Conservation (phyloP, 1,140 invertebrate species). For the Listronotus bonariensis region DNA sequence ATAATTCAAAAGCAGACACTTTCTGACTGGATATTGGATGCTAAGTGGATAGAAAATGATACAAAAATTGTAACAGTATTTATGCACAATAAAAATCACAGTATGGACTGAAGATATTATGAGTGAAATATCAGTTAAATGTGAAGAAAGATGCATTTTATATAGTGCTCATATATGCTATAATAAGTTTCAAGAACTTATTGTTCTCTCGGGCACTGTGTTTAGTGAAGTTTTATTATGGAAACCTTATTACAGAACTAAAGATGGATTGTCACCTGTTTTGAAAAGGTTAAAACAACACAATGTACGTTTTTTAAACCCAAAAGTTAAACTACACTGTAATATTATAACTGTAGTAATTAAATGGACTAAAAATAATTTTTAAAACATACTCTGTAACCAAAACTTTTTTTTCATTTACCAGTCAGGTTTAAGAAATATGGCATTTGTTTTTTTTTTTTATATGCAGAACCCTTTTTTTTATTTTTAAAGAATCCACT, state of each 20-base stretch:
- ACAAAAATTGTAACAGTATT: slow-evolving; percentile 46
- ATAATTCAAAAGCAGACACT: slow-evolving; percentile 20
- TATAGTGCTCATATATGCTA: slow-evolving; percentile 61
- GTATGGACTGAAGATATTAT: slow-evolving; percentile 50
- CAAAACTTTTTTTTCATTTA: too few species aligned
- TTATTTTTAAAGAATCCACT: too few species aligned
- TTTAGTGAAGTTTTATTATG: slow-evolving; percentile 72
- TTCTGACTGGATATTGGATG: slow-evolving; percentile 48
- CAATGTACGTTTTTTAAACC: slow-evolving; percentile 57
- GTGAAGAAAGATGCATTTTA: slow-evolving; percentile 55
- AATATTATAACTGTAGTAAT: too few species aligned
- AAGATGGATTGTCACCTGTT: slow-evolving; percentile 48
- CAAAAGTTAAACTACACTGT: too few species aligned
- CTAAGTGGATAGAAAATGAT: slow-evolving; percentile 50
- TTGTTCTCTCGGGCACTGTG: slow-evolving; percentile 69
- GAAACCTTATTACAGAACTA: slow-evolving; percentile 52
- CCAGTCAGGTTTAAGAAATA: too few species aligned
- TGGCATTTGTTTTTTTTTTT: too few species aligned
- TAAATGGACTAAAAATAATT: too few species aligned
- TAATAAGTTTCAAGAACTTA: slow-evolving; percentile 54
- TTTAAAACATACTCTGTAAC: too few species aligned
- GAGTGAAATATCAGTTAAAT: slow-evolving; percentile 38
- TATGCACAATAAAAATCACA: slow-evolving; percentile 51
- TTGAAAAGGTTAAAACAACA: slow-evolving; percentile 65
- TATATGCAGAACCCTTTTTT: too few species aligned